Evolutionary conservation across 2,113 vertebrate genomes (phyloP), one percentile per base, ranked within the genome.

Genomic region (Elgaria multicarinata): DNA sequence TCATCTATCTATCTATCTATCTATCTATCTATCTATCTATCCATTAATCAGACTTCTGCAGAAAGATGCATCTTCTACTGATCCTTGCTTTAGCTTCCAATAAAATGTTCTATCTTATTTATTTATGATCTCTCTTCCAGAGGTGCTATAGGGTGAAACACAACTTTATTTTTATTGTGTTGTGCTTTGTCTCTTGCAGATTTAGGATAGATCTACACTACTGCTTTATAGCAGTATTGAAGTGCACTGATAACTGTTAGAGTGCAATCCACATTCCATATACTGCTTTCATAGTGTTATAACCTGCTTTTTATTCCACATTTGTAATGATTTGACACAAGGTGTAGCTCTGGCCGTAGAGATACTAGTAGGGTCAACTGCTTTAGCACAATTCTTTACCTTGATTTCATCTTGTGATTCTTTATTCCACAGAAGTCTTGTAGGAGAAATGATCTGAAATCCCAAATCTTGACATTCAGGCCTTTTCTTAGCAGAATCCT

Each of bases 61-160:
- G 87, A 86, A 90, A 22, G n/a, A 4, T 75, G 58, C 50, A 81
- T 82, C 58, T 89, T 90, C 67, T 90, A 83, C 26, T 39, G 10
- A 74, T 89, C 90, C 72, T 91, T 66, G 67, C 84, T 36, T 87
- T 31, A 53, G 5, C 3, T 83, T 78, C 91, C 87, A 92, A 62
- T 28, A 28, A 0, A 26, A 81, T 64, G 91, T 77, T 89, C 36
- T 71, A 74, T 85, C 13, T 74, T 91, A 16, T 88, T 89, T 81
- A 39, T 55, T 22, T 28, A 89, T 90, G 46, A 79, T 72, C 53
- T 89, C 33, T 71, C 84, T 93, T 94, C 75, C 88, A 90, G 78
- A 82, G 66, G 24, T 4, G 50, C 8, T 36, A 31, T 0, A 0
- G 9, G 18, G 4, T 26, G 26, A 55, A 58, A 50, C 0, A 9